These are phyloP conservation scores for Rhinoraja longicauda DNA, from an alignment of 2,797 vertebrate species.

Conservation along the genomic window DNA sequence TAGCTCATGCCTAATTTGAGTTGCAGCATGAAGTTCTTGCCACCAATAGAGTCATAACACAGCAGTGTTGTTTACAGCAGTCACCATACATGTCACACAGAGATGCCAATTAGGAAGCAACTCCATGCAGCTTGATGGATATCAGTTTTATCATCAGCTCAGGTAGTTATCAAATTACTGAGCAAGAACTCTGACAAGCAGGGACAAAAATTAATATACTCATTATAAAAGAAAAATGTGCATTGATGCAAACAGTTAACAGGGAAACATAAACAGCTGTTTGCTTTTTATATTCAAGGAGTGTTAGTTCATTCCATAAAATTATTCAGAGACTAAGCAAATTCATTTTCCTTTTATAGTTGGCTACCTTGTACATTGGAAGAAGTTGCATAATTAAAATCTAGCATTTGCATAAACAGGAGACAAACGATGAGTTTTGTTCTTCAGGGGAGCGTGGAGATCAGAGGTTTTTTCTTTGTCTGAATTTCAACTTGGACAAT, in stretches of 20 bases:
- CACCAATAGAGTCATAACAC: not conserved
- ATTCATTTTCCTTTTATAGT: not conserved
- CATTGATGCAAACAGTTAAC: not conserved
- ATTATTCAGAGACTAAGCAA: not conserved
- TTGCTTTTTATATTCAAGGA: not conserved
- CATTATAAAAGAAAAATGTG: slow-evolving; percentile 19
- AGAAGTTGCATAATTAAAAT: not conserved
- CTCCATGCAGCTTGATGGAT: not conserved
- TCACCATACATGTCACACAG: not conserved
- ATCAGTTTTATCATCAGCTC: slow-evolving; percentile 19
- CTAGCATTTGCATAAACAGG: not conserved
- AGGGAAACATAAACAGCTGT: not conserved
- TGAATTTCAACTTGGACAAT: not conserved
- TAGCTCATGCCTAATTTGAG: not conserved
- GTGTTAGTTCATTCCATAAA: not conserved
- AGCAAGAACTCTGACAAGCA: not conserved
- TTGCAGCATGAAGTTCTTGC: not conserved
- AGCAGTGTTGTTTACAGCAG: not conserved
- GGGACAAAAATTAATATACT: slow-evolving; percentile 29
- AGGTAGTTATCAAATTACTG: slow-evolving; percentile 30
- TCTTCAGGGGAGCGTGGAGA: not conserved
- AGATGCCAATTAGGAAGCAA: not conserved
- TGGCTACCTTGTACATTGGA: not conserved
- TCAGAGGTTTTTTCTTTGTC: not conserved
- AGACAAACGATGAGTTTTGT: not conserved